Percentiles rank a stretch among this genome's conserved stretches.
Conservation (phyloP, 2,797 vertebrate genomes). For the Heteromormyrus szaboi region DNA sequence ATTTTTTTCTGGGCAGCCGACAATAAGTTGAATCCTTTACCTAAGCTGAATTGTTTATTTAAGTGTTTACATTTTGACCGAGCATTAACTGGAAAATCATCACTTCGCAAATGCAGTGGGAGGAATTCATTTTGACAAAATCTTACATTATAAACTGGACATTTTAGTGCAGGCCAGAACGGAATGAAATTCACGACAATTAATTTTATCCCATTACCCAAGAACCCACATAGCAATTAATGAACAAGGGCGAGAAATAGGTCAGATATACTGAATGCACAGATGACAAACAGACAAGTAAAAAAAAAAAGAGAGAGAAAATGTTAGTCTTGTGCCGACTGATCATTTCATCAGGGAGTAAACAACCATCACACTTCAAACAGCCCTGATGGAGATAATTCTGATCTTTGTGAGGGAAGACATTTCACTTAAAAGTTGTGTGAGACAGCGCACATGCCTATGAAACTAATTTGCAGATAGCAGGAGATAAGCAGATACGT, state of each 20-base stretch:
- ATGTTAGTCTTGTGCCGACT: slow-evolving; percentile 19
- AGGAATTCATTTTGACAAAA: background rate
- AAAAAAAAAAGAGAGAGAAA: background rate
- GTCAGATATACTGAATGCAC: background rate
- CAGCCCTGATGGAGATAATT: slow-evolving; percentile 17
- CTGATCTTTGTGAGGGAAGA: slow-evolving; percentile 21
- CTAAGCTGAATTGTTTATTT: background rate
- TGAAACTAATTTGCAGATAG: slow-evolving; percentile 28
- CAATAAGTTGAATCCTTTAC: background rate
- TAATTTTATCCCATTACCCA: background rate
- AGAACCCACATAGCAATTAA: background rate
- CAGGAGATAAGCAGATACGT: slow-evolving; percentile 24
- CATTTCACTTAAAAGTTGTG: slow-evolving; percentile 29
- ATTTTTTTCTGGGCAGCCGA: background rate
- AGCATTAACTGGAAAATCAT: background rate
- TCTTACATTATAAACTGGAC: background rate
- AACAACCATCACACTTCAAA: slow-evolving; percentile 31
- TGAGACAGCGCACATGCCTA: slow-evolving; percentile 10
- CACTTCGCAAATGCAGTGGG: background rate
- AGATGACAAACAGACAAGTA: background rate
- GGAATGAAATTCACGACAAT: background rate
- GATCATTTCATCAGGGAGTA: slow-evolving; percentile 27
- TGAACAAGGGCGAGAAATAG: background rate
- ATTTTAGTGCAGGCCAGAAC: background rate
- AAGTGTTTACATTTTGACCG: background rate